Evolutionary conservation across 1,140 invertebrate genomes (phyloP).

Genomic region (Eulimnadia texana): DNA sequence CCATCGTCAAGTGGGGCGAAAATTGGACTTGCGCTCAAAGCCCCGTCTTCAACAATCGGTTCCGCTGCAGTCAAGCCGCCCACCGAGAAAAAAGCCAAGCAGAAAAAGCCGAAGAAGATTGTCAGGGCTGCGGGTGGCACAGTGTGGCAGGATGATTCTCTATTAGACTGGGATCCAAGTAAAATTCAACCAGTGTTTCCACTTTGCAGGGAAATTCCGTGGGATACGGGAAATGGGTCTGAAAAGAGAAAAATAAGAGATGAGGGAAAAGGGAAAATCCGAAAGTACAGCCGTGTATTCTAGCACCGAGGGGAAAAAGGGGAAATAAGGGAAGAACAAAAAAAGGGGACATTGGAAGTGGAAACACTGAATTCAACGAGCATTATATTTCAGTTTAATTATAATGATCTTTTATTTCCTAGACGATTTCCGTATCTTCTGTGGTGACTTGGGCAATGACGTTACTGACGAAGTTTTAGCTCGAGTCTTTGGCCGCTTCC

Average conservation of each 20-base stretch:
- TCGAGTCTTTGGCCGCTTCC: conserved; percentile 87
- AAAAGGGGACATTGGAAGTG: too few species aligned
- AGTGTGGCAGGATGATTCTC: conserved; percentile 82
- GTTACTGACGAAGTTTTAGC: conserved; percentile 92
- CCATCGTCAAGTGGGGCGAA: not conserved
- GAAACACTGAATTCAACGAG: not conserved
- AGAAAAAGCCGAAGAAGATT: conserved; percentile 57
- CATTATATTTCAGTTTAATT: not conserved
- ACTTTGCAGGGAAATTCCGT: too few species aligned
- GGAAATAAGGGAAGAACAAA: too few species aligned
- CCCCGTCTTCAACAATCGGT: conserved; percentile 21
- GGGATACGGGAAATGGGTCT: too few species aligned
- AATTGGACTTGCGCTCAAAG: conserved; percentile 1
- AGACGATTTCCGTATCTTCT: conserved; percentile 97
- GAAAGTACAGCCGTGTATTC: too few species aligned
- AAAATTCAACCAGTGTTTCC: conserved; percentile 20
- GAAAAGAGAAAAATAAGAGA: too few species aligned
- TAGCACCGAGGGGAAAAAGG: too few species aligned
- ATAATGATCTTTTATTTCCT: conserved; percentile 19
- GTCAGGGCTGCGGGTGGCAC: conserved; percentile 80
- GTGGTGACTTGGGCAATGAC: conserved; percentile 97
- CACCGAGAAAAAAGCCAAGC: conserved; percentile 33
- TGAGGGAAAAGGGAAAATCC: too few species aligned
- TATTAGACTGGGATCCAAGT: conserved; percentile 83
- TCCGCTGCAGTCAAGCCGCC: conserved; percentile 37